Percentiles rank a stretch among this genome's conserved stretches.
Conservation (phyloP, 2,888 invertebrate genomes). For the Drosophila atripex region DNA sequence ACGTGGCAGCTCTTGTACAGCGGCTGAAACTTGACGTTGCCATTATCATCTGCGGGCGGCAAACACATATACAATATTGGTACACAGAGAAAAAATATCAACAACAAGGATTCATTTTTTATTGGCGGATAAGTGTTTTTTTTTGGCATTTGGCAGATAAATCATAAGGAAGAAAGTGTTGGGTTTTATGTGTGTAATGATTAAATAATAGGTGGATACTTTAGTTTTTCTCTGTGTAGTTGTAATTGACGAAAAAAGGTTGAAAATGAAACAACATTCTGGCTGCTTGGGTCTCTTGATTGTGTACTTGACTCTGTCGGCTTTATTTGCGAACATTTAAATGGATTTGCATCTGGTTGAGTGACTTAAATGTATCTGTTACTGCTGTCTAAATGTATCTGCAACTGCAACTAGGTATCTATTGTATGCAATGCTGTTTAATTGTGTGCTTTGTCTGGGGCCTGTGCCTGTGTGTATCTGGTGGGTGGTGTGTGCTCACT, state of each 20-base stretch:
- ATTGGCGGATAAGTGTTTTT: not conserved
- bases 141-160: not conserved
- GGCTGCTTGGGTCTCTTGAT: conserved; percentile 53
- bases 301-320: conserved; percentile 60
- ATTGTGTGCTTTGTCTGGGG: conserved; percentile 32
- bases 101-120: conserved; percentile 5
- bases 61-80: not conserved
- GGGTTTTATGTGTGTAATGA: too few relatives aligned
- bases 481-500: conserved; percentile 67
- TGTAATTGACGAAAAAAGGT: conserved; percentile 26
- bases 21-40: conserved; percentile 88
- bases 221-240: conserved; percentile 6
- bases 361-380: conserved; percentile 46
- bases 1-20: conserved; percentile 90
- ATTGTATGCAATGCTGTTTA: conserved; percentile 17
- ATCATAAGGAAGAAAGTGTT: not conserved
- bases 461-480: conserved; percentile 4
- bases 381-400: conserved; percentile 33
- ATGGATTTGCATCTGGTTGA: conserved; percentile 49
- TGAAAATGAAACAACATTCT: conserved; percentile 69
- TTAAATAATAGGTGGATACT: not conserved
- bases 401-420: conserved; percentile 31
- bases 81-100: conserved; percentile 22
- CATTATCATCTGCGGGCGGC: conserved; percentile 86
- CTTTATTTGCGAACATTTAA: conserved; percentile 55